These are phyloP conservation scores for Vimba vimba DNA, from an alignment of 2,113 vertebrate genomes.

Conservation along the genomic window DNA sequence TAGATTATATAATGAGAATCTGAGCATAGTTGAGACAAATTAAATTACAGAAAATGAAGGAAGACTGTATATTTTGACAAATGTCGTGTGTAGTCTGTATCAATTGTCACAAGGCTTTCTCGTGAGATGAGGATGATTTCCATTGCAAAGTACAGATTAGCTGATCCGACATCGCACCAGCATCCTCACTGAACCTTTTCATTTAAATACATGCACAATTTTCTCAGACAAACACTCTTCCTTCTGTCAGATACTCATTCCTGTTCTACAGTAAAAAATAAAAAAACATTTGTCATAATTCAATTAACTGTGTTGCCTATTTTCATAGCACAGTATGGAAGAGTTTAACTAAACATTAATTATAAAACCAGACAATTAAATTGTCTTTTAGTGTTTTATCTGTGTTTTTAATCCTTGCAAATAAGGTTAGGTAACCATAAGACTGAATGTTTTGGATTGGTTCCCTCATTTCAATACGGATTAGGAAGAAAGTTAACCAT, in stretches of 20 bases:
- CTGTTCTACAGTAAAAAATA: neutral
- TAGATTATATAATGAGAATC: neutral
- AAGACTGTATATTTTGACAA: too few relatives aligned
- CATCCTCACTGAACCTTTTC: slow-evolving; percentile 31
- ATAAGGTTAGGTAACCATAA: neutral
- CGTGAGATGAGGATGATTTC: slow-evolving; percentile 35
- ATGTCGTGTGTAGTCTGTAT: too few relatives aligned
- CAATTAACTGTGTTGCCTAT: too few relatives aligned
- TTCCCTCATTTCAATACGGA: neutral
- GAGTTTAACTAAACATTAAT: too few relatives aligned
- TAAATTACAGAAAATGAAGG: too few relatives aligned
- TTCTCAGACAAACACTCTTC: neutral
- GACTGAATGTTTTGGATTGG: neutral
- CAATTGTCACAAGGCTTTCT: neutral
- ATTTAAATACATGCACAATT: neutral
- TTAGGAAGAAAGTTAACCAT: neutral
- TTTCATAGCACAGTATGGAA: too few relatives aligned
- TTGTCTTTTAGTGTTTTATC: neutral
- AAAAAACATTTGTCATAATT: too few relatives aligned
- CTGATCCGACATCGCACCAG: slow-evolving; percentile 6
- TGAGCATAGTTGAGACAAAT: neutral
- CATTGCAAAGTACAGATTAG: slow-evolving; percentile 49
- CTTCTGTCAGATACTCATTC: neutral
- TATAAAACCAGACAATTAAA: too few relatives aligned
- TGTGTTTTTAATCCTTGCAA: neutral